Evolutionary conservation across 2,113 vertebrate genomes (phyloP), one percentile per base, ranked within the genome.

Genomic region (Myiozetetes cayanensis): DNA sequence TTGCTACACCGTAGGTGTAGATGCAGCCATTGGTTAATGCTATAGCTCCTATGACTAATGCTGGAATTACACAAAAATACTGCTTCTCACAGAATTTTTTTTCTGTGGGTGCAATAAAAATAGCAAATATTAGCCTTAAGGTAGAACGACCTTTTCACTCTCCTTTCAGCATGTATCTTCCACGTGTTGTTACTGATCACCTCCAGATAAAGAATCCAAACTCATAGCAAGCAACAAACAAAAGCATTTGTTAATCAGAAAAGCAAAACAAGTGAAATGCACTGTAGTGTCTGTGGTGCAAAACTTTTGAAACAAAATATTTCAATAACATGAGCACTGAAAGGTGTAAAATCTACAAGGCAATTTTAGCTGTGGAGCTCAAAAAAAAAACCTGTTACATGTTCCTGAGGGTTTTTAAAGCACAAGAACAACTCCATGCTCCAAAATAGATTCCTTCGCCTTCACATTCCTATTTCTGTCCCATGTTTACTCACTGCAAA

Each of bases 381-480:
- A 68, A 61, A 81, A 91, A 68, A 81, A 91, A 81, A 73, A 14
- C 16, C 47, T 66, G 18, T 63, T 74, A 17, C 46, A 39, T 71
- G 50, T 46, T 93, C 81, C 74, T 56, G 39, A 82, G 39, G 30
- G 27, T 75, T 92, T 94, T 88, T 79, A 75, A 77, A 90, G 61
- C 43, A 78, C 30, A 78, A 93, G 46, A 61, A 79, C 77, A 89
- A 50, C 43, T 94, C 77, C 14, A 14, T 43, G n/a, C 46, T 68
- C 44, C 13, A 5, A 89, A 87, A 88, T 44, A 85, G 59, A 91
- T 66, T 70, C 35, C 63, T 74, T 58, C 23, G 31, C 78, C 94
- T 91, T 89, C 72, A 67, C 49, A 83, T 67, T 87, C 49, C 90
- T 90, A 85, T 75, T 91, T 63, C 67, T 83, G 88, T 83, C 28